These are phyloP conservation scores for Pimephales promelas DNA, from an alignment of 2,113 vertebrate species.

Conservation along the genomic window DNA sequence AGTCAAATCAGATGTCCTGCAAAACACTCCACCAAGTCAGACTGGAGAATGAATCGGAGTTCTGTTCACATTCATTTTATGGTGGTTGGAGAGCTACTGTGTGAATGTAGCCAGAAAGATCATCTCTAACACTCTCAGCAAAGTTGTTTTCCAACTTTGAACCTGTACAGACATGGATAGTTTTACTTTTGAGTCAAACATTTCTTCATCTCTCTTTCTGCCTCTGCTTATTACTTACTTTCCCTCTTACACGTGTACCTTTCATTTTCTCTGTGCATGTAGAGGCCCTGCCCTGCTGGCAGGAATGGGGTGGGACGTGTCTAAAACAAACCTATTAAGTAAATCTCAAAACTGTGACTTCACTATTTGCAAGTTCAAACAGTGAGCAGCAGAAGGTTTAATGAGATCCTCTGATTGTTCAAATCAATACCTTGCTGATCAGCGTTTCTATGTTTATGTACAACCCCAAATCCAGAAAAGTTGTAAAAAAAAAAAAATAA, in stretches of 20 bases:
- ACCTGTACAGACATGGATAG: slow-evolving; percentile 19
- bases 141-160: background rate
- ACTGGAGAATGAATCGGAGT: background rate
- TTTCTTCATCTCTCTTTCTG: background rate
- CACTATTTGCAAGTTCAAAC: slow-evolving; percentile 42
- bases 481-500: too few species aligned
- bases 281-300: slow-evolving; percentile 16
- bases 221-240: background rate
- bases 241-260: background rate
- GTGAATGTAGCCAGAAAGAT: background rate
- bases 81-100: background rate
- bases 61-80: background rate
- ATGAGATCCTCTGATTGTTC: background rate
- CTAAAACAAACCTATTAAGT: slow-evolving; percentile 38
- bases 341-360: slow-evolving; percentile 34
- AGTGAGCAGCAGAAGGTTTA: background rate
- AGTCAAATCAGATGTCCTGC: slow-evolving; percentile 3
- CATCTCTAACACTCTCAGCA: background rate
- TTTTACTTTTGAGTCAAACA: slow-evolving; percentile 8
- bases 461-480: too few species aligned
- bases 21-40: background rate
- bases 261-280: background rate
- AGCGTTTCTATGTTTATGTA: background rate
- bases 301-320: slow-evolving; percentile 46
- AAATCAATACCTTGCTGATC: background rate